Conservation (phyloP, 1,140 invertebrate genomes). For the Euwallacea similis region DNA sequence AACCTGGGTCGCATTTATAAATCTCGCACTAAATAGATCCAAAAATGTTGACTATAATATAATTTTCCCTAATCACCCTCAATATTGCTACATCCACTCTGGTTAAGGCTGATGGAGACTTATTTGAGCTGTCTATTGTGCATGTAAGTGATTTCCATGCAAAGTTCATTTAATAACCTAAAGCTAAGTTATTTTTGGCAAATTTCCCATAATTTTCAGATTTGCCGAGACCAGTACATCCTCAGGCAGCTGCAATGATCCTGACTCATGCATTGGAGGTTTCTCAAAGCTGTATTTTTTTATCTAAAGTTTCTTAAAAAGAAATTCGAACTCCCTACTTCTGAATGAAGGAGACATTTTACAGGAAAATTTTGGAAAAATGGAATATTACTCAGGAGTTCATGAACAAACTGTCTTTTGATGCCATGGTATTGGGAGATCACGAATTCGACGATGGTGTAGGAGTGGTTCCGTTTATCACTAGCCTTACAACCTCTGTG, state of each 20-base stretch:
- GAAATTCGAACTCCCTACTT: slow-evolving; percentile 66
- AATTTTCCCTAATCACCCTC: not conserved
- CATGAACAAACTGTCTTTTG: slow-evolving; percentile 74
- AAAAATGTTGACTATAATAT: not conserved
- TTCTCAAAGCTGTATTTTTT: slow-evolving; percentile 67
- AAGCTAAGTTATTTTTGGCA: not conserved
- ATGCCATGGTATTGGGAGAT: slow-evolving; percentile 85
- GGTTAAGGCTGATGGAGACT: slow-evolving; percentile 1
- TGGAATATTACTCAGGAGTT: slow-evolving; percentile 76
- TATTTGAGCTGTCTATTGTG: slow-evolving; percentile 70
- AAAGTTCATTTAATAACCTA: slow-evolving; percentile 57
- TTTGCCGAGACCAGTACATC: slow-evolving; percentile 69
- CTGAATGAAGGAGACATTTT: slow-evolving; percentile 85
- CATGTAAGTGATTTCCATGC: slow-evolving; percentile 85
- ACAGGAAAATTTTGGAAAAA: slow-evolving; percentile 76
- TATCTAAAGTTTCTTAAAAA: slow-evolving; percentile 57
- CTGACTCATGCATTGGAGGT: slow-evolving; percentile 68
- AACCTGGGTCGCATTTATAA: not conserved
- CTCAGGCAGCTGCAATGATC: slow-evolving; percentile 63
- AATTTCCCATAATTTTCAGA: slow-evolving; percentile 50
- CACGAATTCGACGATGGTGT: slow-evolving; percentile 87
- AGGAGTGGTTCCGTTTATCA: slow-evolving; percentile 70
- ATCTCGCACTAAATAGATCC: no score
- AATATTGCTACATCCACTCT: not conserved
- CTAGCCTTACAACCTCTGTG: slow-evolving; percentile 65